Evolutionary conservation across 2,797 vertebrate genomes (phyloP), one percentile per base, ranked within the genome.

Genomic region (Acanthis flammea): DNA sequence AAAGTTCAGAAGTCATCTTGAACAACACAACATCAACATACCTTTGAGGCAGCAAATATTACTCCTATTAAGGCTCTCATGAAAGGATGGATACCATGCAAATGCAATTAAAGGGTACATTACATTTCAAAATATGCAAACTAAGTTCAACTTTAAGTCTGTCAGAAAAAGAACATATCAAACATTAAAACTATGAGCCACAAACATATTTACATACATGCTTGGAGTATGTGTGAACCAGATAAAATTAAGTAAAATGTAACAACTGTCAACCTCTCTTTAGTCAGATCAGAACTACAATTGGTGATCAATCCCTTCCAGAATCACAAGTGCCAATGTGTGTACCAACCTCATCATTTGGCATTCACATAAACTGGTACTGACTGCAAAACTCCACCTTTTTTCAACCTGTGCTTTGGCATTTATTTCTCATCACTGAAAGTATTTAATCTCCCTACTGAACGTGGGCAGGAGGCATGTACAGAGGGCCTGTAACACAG

Each of bases 1-100:
- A 93, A 95, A 86, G 42, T 86, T 90, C 39, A 31, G 25, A 91
- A 90, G 51, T 92, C 84, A 72, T 57, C 60, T 72, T 57, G 33
- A 94, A 76, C 66, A 78, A 42, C 75, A 92, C 85, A 7, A 93
- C 7, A 41, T 16, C 14, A 12, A 93, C 61, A 51, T n/a, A 76
- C 63, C 80, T 91, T 88, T 74, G 75, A 94, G 84, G 84, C 89
- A 91, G 91, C 72, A 95, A 92, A 58, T 80, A 48, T 58, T 71
- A 83, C 75, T 88, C 73, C 85, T 88, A 44, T 86, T 90, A 96
- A 95, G 94, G 92, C 93, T 84, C 79, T 74, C 47, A 92, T 58
- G 37, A 90, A 92, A 89, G n/a, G 39, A 91, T 87, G 72, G 70
- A 7, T 41, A 91, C 60, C 87, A 92, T 93, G 92, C 92, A 96